Evolutionary conservation across 2,797 vertebrate species (phyloP).

Genomic region (Ptychadena robeensis): DNA sequence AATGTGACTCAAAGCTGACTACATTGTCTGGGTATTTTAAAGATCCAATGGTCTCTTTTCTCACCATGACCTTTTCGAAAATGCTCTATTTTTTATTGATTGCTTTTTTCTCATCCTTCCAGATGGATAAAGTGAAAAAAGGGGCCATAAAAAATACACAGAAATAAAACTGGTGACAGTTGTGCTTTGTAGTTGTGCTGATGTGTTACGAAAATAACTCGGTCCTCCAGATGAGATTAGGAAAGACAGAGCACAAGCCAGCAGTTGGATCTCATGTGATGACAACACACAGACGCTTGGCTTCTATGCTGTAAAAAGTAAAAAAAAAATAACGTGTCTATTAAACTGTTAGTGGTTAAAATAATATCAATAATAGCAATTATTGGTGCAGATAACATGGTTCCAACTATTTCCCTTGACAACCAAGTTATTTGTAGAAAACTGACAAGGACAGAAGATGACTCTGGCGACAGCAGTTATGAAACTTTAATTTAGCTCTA

Average conservation of each 20-base stretch:
- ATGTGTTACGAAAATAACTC: slow-evolving; percentile 42
- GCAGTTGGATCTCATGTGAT: slow-evolving; percentile 1
- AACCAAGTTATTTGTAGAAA: too few species aligned
- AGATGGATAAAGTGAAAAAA: slow-evolving; percentile 32
- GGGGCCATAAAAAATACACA: slow-evolving; percentile 19
- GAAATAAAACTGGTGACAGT: slow-evolving; percentile 11
- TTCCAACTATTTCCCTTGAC: too few species aligned
- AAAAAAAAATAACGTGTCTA: too few species aligned
- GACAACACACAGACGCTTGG: slow-evolving; percentile 22
- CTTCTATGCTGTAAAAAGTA: neutral
- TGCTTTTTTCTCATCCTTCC: slow-evolving; percentile 34
- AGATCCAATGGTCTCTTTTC: slow-evolving; percentile 14
- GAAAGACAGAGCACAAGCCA: slow-evolving; percentile 31
- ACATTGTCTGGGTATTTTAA: slow-evolving; percentile 16
- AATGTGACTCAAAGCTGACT: slow-evolving; percentile 13
- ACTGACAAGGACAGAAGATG: too few species aligned
- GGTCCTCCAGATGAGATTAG: slow-evolving; percentile 14
- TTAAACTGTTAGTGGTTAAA: too few species aligned
- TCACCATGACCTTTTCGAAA: slow-evolving; percentile 46
- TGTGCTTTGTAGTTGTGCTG: slow-evolving; percentile 24
- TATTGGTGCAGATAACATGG: too few species aligned
- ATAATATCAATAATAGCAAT: too few species aligned
- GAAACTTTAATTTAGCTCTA: too few species aligned
- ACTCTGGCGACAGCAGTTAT: too few species aligned
- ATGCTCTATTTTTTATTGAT: slow-evolving; percentile 50